Base-by-base conservation (phyloP, 1,140 invertebrate genomes). In the Hyles euphorbiae region DNA sequence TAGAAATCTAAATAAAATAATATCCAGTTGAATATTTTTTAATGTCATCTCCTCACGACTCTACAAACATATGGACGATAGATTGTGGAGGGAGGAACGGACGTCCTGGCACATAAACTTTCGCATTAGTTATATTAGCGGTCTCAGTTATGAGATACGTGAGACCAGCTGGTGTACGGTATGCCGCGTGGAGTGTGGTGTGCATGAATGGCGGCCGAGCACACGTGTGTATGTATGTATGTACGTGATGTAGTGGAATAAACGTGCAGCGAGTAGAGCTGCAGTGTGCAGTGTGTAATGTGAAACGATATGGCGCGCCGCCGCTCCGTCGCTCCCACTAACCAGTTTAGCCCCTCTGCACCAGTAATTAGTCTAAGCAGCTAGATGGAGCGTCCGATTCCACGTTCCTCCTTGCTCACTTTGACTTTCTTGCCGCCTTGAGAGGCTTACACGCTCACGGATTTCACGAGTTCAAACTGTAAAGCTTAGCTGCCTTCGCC, bases 281-380 rank as follows among this genome's bases (percentile, higher is more conserved):
- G 45, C 5, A 5, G 45, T 62, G 57, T 22, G 22, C 22, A 33
- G 47, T 62, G 57, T 49, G 49, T 60, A 63, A 58, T 51, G 59
- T 59, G 53, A 55, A 65, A 46, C 47, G 68, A 60, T 60, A 63
- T 61, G 62, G 51, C 54, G 51, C 55, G 54, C 40, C 56, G 65
- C 56, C 60, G 60, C 61, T 34, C 53, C 36, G 36, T 5, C 36
- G 50, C 60, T 53, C 62, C 68, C 53, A 59, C 71, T 78, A 81
- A 83, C 70, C 74, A 70, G 79, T 81, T 81, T 78, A 80, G 67
- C 58, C 66, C 50, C 61, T 67, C 72, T 78, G 67, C 72, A 76
- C 72, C 71, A 76, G 75, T 83, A 81, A 83, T 84, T 82, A 86
- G 76, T 82, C 70, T 78, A 76, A 83, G 72, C 72, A 82, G 59